Evolutionary conservation across 2,888 invertebrate species (phyloP).

Genomic region (Tridacna crocea): DNA sequence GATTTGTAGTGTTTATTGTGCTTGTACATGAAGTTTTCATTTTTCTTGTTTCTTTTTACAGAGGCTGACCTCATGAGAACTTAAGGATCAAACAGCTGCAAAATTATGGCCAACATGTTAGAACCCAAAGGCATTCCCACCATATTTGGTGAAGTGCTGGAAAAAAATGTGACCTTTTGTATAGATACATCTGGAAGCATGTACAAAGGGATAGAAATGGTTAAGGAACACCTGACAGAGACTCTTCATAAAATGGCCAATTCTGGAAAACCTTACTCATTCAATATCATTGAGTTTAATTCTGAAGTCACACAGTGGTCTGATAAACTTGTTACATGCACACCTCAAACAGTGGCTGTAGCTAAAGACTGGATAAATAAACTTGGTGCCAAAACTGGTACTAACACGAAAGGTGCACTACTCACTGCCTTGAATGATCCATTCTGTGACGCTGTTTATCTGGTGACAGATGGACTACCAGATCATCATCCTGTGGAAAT

Average conservation of each 20-base stretch:
- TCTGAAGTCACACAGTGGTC: constrained; percentile 83
- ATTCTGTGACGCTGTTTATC: constrained; percentile 80
- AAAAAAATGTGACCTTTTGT: constrained; percentile 82
- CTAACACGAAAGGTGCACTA: constrained; percentile 82
- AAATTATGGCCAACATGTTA: constrained; percentile 55
- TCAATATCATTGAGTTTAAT: constrained; percentile 83
- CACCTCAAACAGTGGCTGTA: constrained; percentile 81
- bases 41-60: too few species aligned
- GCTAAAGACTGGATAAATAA: constrained; percentile 81
- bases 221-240: constrained; percentile 82
- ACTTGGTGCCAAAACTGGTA: constrained; percentile 81
- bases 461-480: constrained; percentile 83
- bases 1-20: too few species aligned
- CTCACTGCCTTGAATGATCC: constrained; percentile 80
- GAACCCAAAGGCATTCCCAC: constrained; percentile 72
- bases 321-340: constrained; percentile 82
- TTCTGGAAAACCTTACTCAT: constrained; percentile 71
- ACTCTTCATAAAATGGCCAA: constrained; percentile 75
- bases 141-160: constrained; percentile 80
- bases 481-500: constrained; percentile 81
- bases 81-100: background rate
- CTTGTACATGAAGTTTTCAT: too few species aligned
- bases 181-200: constrained; percentile 84
- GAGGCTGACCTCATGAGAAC: too few species aligned
- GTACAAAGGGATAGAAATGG: constrained; percentile 80